These are phyloP conservation scores for Pollenia amentaria DNA, from an alignment of 2,888 invertebrate genomes.

Conservation along the genomic window DNA sequence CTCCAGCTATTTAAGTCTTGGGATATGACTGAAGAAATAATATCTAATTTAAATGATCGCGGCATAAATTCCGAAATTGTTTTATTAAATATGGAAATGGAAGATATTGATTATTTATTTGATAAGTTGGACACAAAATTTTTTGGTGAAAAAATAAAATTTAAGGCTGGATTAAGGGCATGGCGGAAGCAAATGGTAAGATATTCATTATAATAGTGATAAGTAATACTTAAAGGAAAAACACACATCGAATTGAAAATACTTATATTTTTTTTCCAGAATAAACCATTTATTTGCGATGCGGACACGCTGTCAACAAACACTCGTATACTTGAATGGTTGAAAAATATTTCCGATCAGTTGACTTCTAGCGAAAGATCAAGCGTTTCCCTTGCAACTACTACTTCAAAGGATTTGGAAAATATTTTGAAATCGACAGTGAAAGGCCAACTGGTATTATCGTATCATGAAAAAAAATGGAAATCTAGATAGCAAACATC, in stretches of 20 bases:
- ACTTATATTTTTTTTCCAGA: slow-evolving; percentile 40
- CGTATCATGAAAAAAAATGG: background rate
- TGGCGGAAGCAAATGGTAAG: slow-evolving; percentile 45
- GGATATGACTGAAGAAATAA: slow-evolving; percentile 46
- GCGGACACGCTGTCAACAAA: slow-evolving; percentile 42
- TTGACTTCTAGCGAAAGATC: slow-evolving; percentile 30
- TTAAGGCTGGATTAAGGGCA: slow-evolving; percentile 46
- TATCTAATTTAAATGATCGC: slow-evolving; percentile 42
- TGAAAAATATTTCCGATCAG: slow-evolving; percentile 49
- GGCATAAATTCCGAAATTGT: slow-evolving; percentile 31
- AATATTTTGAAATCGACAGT: too few relatives aligned
- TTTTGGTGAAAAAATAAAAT: slow-evolving; percentile 50
- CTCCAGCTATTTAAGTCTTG: slow-evolving; percentile 37
- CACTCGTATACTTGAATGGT: slow-evolving; percentile 39
- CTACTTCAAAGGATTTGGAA: too few relatives aligned
- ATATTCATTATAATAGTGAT: slow-evolving; percentile 33
- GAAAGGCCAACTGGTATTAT: too few relatives aligned
- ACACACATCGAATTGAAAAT: slow-evolving; percentile 31
- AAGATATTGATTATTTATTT: slow-evolving; percentile 48
- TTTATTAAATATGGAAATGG: slow-evolving; percentile 42
- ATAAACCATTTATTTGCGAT: slow-evolving; percentile 50
- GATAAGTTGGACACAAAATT: slow-evolving; percentile 41
- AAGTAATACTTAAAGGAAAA: slow-evolving; percentile 32
- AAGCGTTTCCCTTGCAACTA: slow-evolving; percentile 10
- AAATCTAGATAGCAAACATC: too few relatives aligned